Evolutionary conservation across 2,888 invertebrate species (phyloP).

Genomic region (Agonum fuliginosum): DNA sequence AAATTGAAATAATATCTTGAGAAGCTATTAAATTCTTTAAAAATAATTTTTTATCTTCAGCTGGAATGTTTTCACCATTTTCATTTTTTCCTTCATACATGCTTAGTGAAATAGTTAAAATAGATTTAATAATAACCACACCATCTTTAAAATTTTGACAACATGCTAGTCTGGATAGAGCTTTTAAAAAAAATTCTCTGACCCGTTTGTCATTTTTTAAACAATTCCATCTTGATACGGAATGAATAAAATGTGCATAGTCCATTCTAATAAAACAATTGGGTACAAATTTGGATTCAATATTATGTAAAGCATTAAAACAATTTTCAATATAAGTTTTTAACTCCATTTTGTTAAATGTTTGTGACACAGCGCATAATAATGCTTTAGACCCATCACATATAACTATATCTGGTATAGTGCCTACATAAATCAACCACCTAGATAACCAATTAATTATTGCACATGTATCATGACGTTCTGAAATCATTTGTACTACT

Average conservation of each 20-base stretch:
- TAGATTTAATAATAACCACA: background rate
- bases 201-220: background rate
- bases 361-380: background rate
- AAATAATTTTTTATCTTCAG: background rate
- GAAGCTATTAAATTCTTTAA: background rate
- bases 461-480: background rate
- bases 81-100: background rate
- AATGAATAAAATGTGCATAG: background rate
- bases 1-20: background rate
- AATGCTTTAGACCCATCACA: background rate
- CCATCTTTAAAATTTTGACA: background rate
- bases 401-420: background rate
- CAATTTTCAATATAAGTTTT: background rate
- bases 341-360: slow-evolving; percentile 9
- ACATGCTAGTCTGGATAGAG: background rate
- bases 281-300: background rate
- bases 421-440: background rate
- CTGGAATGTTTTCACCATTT: background rate
- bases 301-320: background rate
- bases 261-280: slow-evolving; percentile 3
- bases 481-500: background rate
- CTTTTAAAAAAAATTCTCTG: background rate
- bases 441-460: slow-evolving; percentile 2
- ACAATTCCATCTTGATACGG: background rate
- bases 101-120: background rate